A percentile compares a stretch with the other conserved stretches of the same genome.
These are phyloP conservation scores for Hylomyscus alleni DNA, from an alignment of 2,797 vertebrate genomes.

Conservation along the genomic window DNA sequence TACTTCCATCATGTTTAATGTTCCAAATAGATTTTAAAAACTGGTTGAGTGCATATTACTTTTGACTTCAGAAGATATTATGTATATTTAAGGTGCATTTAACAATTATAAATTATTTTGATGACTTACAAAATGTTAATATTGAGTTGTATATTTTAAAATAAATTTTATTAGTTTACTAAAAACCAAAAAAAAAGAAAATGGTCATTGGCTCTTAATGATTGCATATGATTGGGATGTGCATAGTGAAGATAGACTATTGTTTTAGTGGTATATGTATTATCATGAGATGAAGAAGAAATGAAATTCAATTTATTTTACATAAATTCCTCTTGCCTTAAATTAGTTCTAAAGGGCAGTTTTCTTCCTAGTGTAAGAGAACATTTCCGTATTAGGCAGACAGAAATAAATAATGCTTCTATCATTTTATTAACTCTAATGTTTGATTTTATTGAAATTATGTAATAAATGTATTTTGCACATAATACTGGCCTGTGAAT, in stretches of 20 bases:
- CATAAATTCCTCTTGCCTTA: neutral
- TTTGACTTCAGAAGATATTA: no score
- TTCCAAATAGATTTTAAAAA: no score
- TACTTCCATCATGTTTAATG: no score
- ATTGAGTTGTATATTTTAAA: no score
- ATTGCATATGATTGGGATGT: neutral
- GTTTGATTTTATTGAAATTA: slow-evolving; percentile 46
- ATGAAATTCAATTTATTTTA: neutral
- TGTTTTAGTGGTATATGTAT: neutral
- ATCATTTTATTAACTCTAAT: neutral
- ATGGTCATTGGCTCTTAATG: neutral
- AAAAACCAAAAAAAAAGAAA: neutral
- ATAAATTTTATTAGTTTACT: no score
- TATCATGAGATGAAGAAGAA: neutral
- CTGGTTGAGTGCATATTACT: no score
- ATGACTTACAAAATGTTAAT: no score
- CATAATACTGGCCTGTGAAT: slow-evolving; percentile 21
- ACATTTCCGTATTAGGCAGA: slow-evolving; percentile 32
- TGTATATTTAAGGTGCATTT: no score
- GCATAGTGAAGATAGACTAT: neutral
- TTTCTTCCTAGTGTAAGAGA: neutral
- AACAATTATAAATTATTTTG: no score
- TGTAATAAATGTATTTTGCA: slow-evolving; percentile 22
- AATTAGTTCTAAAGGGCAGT: neutral
- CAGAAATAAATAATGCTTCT: neutral